These are phyloP conservation scores for Orthosia gracilis DNA, from an alignment of 2,888 invertebrate species.

Conservation along the genomic window DNA sequence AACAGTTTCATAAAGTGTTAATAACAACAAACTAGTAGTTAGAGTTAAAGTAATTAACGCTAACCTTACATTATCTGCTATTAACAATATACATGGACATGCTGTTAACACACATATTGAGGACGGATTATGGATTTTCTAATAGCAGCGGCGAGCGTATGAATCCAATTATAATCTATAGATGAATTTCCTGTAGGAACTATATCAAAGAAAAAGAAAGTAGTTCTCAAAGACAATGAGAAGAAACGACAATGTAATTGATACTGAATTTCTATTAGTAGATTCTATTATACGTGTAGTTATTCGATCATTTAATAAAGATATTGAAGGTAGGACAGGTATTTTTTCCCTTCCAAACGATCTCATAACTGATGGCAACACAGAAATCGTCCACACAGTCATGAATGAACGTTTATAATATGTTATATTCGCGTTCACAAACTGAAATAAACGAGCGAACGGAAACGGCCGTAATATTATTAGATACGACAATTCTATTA, in stretches of 20 bases:
- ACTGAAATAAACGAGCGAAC: slow-evolving; percentile 90
- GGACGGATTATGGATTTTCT: slow-evolving; percentile 50
- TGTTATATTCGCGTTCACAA: slow-evolving; percentile 88
- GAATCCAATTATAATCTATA: slow-evolving; percentile 39
- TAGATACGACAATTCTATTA: slow-evolving; percentile 91
- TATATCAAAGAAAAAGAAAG: slow-evolving; percentile 39
- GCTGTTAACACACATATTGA: slow-evolving; percentile 55
- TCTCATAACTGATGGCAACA: slow-evolving; percentile 55
- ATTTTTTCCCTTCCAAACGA: slow-evolving; percentile 9
- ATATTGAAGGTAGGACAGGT: slow-evolving; percentile 15
- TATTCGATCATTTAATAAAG: not conserved
- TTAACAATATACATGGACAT: slow-evolving; percentile 77
- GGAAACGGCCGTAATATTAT: slow-evolving; percentile 90
- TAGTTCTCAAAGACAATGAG: slow-evolving; percentile 29
- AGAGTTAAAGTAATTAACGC: slow-evolving; percentile 78
- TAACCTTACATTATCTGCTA: slow-evolving; percentile 78
- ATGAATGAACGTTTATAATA: slow-evolving; percentile 85
- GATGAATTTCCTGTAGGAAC: slow-evolving; percentile 40
- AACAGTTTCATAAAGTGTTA: slow-evolving; percentile 78
- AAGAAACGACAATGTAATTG: slow-evolving; percentile 18
- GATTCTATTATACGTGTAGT: not conserved
- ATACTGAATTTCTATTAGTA: slow-evolving; percentile 2
- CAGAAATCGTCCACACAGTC: slow-evolving; percentile 65
- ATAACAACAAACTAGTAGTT: slow-evolving; percentile 76
- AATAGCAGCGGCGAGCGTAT: slow-evolving; percentile 39